A percentile compares a stretch with the other conserved stretches of the same genome.
phyloP scores from a whole-genome alignment of 2,113 vertebrate genomes.

The Potamarius usumacintae region DNA sequence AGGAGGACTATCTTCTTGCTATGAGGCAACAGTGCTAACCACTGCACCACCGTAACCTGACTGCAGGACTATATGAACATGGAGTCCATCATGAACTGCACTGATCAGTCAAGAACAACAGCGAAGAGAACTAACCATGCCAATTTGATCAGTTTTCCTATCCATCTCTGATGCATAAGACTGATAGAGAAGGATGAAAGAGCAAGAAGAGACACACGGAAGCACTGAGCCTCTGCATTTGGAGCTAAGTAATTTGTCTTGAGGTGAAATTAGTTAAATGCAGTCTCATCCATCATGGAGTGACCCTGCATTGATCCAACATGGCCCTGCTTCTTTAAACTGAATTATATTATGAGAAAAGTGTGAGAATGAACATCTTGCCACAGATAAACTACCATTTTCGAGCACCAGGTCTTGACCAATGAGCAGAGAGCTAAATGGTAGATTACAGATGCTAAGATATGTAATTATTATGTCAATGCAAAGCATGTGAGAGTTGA shows the following conservation, averaged over 20 bases:
- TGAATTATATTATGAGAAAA: constrained; percentile 71
- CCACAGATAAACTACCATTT: constrained; percentile 12
- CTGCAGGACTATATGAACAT: background rate
- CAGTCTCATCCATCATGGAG: constrained; percentile 73
- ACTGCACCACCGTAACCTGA: background rate
- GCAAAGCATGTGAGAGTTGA: background rate
- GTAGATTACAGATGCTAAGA: background rate
- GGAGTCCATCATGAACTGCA: background rate
- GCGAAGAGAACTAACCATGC: background rate
- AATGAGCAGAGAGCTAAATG: background rate
- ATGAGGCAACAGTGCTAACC: too few species aligned
- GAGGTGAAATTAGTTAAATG: constrained; percentile 75
- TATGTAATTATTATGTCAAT: background rate
- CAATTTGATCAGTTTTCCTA: background rate
- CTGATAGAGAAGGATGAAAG: constrained; percentile 65
- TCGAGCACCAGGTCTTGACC: background rate
- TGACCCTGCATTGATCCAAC: constrained; percentile 72
- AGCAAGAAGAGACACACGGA: constrained; percentile 47
- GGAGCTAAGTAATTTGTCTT: constrained; percentile 71
- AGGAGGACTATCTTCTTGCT: too few species aligned
- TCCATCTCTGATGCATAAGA: background rate
- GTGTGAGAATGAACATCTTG: constrained; percentile 29
- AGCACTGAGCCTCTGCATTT: constrained; percentile 53
- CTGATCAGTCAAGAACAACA: background rate
- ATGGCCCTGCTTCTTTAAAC: constrained; percentile 71